Base-by-base conservation (phyloP, 1,140 invertebrate species). In the Eriosoma lanigerum region DNA sequence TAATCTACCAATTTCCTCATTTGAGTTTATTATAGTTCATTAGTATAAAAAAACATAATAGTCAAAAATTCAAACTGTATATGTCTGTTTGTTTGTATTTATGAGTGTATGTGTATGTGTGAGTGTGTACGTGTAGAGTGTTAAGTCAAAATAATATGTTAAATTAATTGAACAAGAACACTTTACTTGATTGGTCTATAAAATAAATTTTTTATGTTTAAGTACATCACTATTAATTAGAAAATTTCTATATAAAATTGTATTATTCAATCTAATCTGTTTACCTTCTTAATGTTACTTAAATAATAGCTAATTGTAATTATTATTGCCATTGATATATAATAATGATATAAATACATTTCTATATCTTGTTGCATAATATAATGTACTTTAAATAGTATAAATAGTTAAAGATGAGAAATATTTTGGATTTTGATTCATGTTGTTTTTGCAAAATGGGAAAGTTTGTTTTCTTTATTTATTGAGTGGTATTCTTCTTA, bases 1-100 rank as follows among this genome's bases (percentile, higher is more conserved):
- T 76, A 46, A 76, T 60, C 46, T 76, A 76, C 19, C 4, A 32
- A 38, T 76, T 21, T 38, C 44, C 32, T 54, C n/a, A 15, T 44
- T 76, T 24, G 54, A 76, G 32, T 32, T 58, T 10, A 56, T 44
- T 76, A 38, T 56, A 56, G 58, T 75, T 75, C 29, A 26, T 75
- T 56, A 38, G 29, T 32, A 9, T 32, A 75, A 38, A 32, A 21
- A 75, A 58, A 56, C 21, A 38, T 29, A 56, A 75, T 56, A 32
- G 6, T 44, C 9, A 12, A 75, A 64, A 64, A 64, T 56, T 76
- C 29, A 32, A 38, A 13, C 44, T 52, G 73, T 75, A 17, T 75
- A 24, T 72, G 19, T 75, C 29, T 75, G n/a, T 75, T 21, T 75
- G 29, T 75, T 5, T 75, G 54, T 56, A 38, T 38, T 38, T n/a